Evolutionary conservation across 2,888 invertebrate genomes (phyloP), one percentile per base, ranked within the genome.

Genomic region (Phyllotreta striolata): DNA sequence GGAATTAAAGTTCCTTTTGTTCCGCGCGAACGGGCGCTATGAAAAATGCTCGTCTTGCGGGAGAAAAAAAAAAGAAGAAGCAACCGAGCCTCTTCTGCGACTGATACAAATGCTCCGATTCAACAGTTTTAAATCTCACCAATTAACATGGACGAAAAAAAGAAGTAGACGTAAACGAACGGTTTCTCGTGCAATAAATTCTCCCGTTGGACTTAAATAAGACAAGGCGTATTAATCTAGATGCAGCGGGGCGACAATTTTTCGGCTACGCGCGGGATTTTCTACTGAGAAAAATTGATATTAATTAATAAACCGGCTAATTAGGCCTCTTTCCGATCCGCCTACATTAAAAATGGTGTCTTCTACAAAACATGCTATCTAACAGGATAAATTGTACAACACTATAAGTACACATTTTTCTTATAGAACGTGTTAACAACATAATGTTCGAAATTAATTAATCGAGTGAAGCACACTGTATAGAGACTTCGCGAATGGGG

Each of bases 91-190:
- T 44, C 52, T 52, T 46, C 12, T n/a, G 46, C 34, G 60, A 55
- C 55, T 61, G 55, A 64, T 39, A 61, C 52, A 49, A 64, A 64
- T 64, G 55, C 51, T 46, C 56, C 58, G 39, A 65, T 65, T 58
- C 58, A 61, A 58, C 62, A 62, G 58, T 62, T 58, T 65, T 58
- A 55, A 58, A 65, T 47, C 61, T 58, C 41, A 49, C 62, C 62
- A 65, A 65, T 65, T 65, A 65, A 58, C 65, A 65, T 67, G 63
- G 66, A 59, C 65, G 60, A 67, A 66, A 66, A 65, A 24, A 24
- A 24, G 24, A 24, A 24, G 24, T 24, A 24, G 58, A 59, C 51
- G 55, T 54, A 62, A 65, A 65, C 51, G 34, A 66, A 62, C 46
- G 56, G 60, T 60, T 24, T 60, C 56, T 63, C 56, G 38, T 49